Percentiles rank a stretch among this genome's conserved stretches.
Conservation (phyloP, 2,113 vertebrate species). For the Meriones unguiculatus region DNA sequence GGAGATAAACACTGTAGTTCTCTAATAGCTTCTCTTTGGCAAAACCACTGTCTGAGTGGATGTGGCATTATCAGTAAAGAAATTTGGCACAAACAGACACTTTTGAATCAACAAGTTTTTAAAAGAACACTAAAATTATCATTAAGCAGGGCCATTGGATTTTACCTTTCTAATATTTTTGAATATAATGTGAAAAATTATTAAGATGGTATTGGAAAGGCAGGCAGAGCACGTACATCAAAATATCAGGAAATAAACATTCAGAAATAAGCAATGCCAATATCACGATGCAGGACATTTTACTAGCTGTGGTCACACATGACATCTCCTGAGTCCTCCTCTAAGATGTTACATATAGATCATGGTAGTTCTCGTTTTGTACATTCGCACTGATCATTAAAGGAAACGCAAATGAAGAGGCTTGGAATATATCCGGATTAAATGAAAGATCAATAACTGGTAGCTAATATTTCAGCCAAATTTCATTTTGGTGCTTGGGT, state of each 20-base stretch:
- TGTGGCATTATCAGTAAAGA: neutral
- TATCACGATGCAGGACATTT: neutral
- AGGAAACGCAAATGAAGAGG: neutral
- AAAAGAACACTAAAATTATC: neutral
- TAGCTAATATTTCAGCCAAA: neutral
- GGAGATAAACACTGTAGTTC: neutral
- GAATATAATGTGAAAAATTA: conserved; percentile 17
- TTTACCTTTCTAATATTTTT: neutral
- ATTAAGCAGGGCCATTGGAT: neutral
- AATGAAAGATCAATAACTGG: neutral
- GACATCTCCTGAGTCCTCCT: neutral
- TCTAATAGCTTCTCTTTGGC: neutral
- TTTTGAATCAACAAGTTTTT: neutral
- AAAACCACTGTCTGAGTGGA: neutral
- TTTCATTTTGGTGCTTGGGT: neutral
- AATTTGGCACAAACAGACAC: neutral
- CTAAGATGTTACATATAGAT: neutral
- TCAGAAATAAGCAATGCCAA: neutral
- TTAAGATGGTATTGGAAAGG: neutral
- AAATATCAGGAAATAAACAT: neutral
- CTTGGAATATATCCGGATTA: neutral
- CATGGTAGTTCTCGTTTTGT: neutral
- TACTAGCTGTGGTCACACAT: neutral
- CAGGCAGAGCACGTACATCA: neutral
- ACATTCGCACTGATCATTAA: neutral